phyloP scores from a whole-genome alignment of 2,113 vertebrate genomes.

The Tangachromis dhanisi region DNA sequence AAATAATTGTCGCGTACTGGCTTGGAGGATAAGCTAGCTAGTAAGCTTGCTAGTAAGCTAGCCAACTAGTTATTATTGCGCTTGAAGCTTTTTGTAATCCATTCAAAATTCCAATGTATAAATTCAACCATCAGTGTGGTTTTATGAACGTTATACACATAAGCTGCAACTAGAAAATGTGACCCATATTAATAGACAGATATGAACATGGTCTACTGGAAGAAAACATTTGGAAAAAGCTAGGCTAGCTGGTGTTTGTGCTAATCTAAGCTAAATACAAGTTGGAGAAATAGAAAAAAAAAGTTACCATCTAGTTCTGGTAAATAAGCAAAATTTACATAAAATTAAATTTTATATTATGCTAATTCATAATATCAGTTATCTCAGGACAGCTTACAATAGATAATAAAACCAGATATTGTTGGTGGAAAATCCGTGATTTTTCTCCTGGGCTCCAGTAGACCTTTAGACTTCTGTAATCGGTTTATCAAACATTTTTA shows the following conservation, averaged over 20 bases:
- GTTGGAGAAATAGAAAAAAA: neutral
- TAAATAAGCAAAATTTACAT: neutral
- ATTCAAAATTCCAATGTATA: neutral
- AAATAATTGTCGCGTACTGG: neutral
- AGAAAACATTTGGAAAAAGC: neutral
- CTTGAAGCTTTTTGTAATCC: neutral
- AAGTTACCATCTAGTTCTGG: neutral
- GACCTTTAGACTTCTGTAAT: neutral
- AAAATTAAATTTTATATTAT: neutral
- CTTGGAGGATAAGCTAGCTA: neutral
- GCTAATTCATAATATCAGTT: neutral
- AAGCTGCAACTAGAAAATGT: neutral
- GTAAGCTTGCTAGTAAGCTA: neutral
- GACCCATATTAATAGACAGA: neutral
- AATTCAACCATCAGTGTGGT: neutral
- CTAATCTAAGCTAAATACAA: neutral
- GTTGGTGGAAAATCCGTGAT: neutral
- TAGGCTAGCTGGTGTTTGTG: neutral
- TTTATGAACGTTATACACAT: neutral
- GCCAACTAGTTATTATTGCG: neutral
- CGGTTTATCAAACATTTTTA: neutral
- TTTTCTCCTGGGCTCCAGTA: neutral
- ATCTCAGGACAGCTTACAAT: neutral
- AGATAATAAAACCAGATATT: neutral
- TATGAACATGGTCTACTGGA: neutral